Evolutionary conservation across 2,113 vertebrate genomes (phyloP).

Genomic region (Tauraco erythrolophus): DNA sequence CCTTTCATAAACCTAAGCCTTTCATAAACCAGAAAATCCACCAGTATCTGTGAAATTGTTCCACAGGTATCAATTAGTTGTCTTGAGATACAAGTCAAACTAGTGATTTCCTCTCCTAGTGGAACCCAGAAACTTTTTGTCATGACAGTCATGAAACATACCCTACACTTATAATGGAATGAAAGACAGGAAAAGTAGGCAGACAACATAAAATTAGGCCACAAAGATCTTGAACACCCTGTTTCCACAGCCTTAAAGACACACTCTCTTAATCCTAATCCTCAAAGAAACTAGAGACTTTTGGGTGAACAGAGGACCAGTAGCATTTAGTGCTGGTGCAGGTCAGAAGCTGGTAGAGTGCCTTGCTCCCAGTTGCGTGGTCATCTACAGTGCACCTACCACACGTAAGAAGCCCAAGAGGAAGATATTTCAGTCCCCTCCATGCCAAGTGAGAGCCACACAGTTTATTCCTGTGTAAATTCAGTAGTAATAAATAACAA

Average conservation of each 20-base stretch:
- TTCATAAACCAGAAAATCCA: neutral
- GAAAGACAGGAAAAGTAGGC: neutral
- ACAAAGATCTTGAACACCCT: neutral
- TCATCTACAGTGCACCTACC: neutral
- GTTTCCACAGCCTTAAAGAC: neutral
- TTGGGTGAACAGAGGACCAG: neutral
- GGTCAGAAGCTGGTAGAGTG: neutral
- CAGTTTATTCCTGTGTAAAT: neutral
- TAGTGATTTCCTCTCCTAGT: neutral
- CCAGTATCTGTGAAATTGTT: neutral
- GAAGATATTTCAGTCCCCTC: neutral
- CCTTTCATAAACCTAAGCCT: too few species aligned
- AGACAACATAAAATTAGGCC: neutral
- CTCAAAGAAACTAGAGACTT: neutral
- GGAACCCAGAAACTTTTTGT: neutral
- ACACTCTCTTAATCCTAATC: neutral
- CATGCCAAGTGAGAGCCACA: neutral
- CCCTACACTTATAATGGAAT: neutral
- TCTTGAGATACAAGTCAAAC: neutral
- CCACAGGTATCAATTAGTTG: neutral
- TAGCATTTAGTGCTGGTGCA: neutral
- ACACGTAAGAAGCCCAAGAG: fast-evolving
- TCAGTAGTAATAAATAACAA: neutral
- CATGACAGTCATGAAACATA: neutral
- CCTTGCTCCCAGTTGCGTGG: neutral